Evolutionary conservation across 2,797 vertebrate genomes (phyloP).

Genomic region (Aplochiton taeniatus): DNA sequence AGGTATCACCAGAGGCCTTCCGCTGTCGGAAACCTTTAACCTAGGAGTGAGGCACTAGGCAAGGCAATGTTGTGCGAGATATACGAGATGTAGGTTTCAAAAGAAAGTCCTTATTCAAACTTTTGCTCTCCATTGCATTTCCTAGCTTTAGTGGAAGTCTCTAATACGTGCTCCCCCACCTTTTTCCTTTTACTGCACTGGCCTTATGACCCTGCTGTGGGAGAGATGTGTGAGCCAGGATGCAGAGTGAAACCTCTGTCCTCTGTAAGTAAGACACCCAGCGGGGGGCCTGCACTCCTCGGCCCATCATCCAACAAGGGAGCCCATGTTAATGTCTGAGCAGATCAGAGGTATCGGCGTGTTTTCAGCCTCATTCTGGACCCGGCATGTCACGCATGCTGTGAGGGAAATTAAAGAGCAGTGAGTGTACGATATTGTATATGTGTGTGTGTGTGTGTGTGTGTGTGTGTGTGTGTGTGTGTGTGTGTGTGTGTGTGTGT

Average conservation of each 20-base stretch:
- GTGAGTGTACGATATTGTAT: background rate
- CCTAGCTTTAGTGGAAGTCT: too few species aligned
- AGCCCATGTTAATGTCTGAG: slow-evolving; percentile 21
- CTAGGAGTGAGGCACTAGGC: too few species aligned
- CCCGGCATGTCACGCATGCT: slow-evolving; percentile 32
- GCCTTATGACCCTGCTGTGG: slow-evolving; percentile 11
- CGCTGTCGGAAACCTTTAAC: too few species aligned
- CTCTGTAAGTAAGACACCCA: slow-evolving; percentile 18
- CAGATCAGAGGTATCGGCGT: slow-evolving; percentile 11
- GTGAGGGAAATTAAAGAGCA: slow-evolving; percentile 58
- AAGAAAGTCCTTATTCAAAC: too few species aligned
- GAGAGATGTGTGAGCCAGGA: background rate
- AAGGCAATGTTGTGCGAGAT: too few species aligned
- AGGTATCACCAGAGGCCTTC: too few species aligned
- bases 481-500: background rate
- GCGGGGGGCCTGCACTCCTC: background rate
- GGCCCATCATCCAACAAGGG: slow-evolving; percentile 20
- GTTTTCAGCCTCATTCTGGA: slow-evolving; percentile 42
- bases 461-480: slow-evolving; percentile 11
- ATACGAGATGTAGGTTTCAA: too few species aligned
- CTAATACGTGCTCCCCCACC: slow-evolving; percentile 2
- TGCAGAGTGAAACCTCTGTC: slow-evolving; percentile 12
- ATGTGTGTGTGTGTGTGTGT: background rate
- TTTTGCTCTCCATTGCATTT: too few species aligned
- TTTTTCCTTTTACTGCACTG: background rate